Evolutionary conservation across 2,113 vertebrate species (phyloP), one percentile per base, ranked within the genome.

Genomic region (Etheostoma cragini): DNA sequence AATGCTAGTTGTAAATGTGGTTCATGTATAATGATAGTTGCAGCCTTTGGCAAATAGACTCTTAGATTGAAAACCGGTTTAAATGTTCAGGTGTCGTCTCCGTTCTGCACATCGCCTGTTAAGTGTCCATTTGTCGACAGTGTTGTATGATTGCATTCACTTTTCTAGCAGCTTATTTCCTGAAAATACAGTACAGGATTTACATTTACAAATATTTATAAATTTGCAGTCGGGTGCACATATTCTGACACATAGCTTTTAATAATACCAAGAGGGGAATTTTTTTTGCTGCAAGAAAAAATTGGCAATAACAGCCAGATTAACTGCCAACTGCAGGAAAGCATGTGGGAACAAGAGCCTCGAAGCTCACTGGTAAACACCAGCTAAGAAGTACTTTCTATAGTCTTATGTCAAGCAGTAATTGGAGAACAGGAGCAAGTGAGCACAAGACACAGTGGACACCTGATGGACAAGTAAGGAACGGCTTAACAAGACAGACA

Each of bases 381-480:
- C 13, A 61, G 1, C 6, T 6, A 53, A 30, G 1, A n/a, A 38
- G 14, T 22, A n/a, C 6, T 1, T 2, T 22, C 15, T 10, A 6
- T 10, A 6, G 8, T 47, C 15, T 64, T 30, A n/a, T n/a, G n/a
- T n/a, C 35, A 30, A 17, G 21, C 24, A 38, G 22, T 22, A 22
- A 46, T 38, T 30, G 8, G 5, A 33, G 12, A 30, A 11, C 15
- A 24, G 46, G 42, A 33, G 47, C 57, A 15, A 42, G 11, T 47
- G n/a, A 52, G 22, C 0, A n/a, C 12, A 15, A 12, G 38, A 2
- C 16, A 19, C 22, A 1, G 33, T 30, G 62, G 45, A 42, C 8
- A 0, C 78, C 62, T 52, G 53, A n/a, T 60, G 62, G 53, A 68
- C 46, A 61, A 53, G n/a, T 74, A 13, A 73, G 21, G 63, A 16